Evolutionary conservation across 2,113 vertebrate species (phyloP).

Genomic region (Monopterus albus): DNA sequence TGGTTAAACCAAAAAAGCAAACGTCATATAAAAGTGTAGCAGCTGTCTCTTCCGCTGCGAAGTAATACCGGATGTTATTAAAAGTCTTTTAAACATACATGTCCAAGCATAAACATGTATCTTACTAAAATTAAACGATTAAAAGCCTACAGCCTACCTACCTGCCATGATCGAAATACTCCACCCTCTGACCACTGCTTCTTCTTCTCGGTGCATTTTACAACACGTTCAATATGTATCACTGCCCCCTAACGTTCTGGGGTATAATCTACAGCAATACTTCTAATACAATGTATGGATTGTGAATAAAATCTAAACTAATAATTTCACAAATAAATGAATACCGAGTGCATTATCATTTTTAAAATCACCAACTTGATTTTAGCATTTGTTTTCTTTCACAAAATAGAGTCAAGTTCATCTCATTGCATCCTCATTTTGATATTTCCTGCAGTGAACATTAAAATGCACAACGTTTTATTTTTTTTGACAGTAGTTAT

Average conservation of each 20-base stretch:
- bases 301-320: no score
- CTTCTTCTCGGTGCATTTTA: not conserved
- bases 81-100: rapidly evolving
- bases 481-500: no score
- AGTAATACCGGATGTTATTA: rapidly evolving
- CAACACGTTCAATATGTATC: rapidly evolving
- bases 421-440: no score
- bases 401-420: no score
- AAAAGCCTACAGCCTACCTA: slow-evolving; percentile 33
- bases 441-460: no score
- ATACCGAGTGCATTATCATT: no score
- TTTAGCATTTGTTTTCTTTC: no score
- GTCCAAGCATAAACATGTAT: not conserved
- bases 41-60: not conserved
- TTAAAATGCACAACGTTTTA: no score
- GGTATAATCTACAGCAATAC: not conserved
- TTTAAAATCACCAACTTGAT: no score
- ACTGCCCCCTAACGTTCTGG: slow-evolving; percentile 2
- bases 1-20: slow-evolving; percentile 20
- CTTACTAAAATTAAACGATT: not conserved
- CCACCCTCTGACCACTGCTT: slow-evolving; percentile 47
- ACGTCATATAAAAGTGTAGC: not conserved
- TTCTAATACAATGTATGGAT: no score
- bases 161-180: slow-evolving; percentile 55
- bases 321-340: no score